phyloP scores from a whole-genome alignment of 2,113 vertebrate genomes.

The Clinocottus analis region DNA sequence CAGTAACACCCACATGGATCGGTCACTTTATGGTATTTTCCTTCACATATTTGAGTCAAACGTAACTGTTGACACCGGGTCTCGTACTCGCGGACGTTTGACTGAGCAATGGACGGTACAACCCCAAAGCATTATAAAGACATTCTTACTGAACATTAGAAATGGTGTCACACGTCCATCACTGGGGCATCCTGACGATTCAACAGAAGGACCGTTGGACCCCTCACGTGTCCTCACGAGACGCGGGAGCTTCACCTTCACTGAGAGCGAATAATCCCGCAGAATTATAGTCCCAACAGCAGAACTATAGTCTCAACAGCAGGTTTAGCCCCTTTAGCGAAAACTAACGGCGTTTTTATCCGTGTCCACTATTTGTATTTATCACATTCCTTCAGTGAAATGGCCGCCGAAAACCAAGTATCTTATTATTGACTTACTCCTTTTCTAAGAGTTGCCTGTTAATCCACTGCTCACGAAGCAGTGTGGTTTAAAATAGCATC shows the following conservation, averaged over 20 bases:
- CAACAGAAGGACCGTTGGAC: not conserved
- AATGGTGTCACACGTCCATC: not conserved
- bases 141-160: conserved; percentile 12
- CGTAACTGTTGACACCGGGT: no score
- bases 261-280: not conserved
- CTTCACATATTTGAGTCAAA: not conserved
- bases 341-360: not conserved
- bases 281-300: not conserved
- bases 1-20: not conserved
- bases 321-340: not conserved
- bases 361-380: not conserved
- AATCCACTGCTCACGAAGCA: conserved; percentile 22
- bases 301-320: no score
- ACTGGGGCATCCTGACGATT: not conserved
- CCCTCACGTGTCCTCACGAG: not conserved
- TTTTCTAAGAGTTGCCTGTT: not conserved
- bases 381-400: not conserved
- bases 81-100: no score
- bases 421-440: not conserved
- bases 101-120: no score
- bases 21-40: not conserved
- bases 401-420: not conserved
- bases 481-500: conserved; percentile 42
- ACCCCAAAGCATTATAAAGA: no score
- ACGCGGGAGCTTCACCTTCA: not conserved